Evolutionary conservation across 1,140 invertebrate species (phyloP), one percentile per base, ranked within the genome.

Genomic region (Procambarus clarkii): DNA sequence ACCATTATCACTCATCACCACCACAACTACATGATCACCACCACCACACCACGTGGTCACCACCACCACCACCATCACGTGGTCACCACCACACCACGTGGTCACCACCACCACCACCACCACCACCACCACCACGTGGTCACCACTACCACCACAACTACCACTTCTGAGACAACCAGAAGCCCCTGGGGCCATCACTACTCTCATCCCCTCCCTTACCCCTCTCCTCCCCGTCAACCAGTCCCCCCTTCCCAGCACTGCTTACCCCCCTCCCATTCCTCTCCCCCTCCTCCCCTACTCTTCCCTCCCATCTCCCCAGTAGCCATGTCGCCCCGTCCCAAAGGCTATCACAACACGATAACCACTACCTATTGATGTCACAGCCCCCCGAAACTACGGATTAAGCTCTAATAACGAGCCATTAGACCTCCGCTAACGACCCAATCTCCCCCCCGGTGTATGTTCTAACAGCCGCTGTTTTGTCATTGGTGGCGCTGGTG

Each of bases 351-450:
- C 34, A n/a, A 8, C 64, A 45, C 58, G 21, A 18, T 84, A 84
- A 84, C 82, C 8, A 84, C 82, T 60, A 64, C 54, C 45, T 84
- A 84, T 84, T 84, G 82, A 46, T 84, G 82, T 84, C 82, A 84
- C n/a, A 60, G 82, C 11, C 69, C 69, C 82, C 34, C 24, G 60
- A 46, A 85, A 50, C 83, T 74, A 85, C 64, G n/a, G 83, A 85
- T 85, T 85, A 85, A 74, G 69, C 83, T n/a, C 15, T 85, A 85
- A 76, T 85, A 85, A 71, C 64, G 18, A 74, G 13, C 60, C 69
- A 85, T 85, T 85, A 85, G 69, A 8, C 13, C 21, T 2, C 60
- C 60, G 64, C 9, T 74, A 85, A 85, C 83, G 64, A 74, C 69
- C 83, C n/a, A 74, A 46, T 85, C 83, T 21, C 18, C 60, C 54